These are phyloP conservation scores for Hirtodrosophila histrioides DNA, from an alignment of 2,888 invertebrate genomes.

Conservation along the genomic window DNA sequence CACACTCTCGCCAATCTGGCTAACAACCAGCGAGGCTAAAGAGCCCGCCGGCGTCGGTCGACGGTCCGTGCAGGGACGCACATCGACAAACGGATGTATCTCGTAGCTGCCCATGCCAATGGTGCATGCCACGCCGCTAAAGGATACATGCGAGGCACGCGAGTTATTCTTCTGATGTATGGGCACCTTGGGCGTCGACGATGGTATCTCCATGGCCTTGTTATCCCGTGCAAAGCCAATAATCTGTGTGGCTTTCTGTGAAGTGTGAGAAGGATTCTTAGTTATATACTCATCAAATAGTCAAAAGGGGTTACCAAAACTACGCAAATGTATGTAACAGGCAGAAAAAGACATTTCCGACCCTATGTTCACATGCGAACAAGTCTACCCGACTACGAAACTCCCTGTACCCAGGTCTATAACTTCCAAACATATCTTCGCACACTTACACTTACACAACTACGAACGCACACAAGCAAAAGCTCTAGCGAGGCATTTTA, in stretches of 20 bases:
- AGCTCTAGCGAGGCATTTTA: too few species aligned
- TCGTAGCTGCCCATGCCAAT: constrained; percentile 82
- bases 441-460: too few species aligned
- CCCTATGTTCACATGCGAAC: too few species aligned
- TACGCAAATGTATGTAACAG: too few species aligned
- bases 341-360: too few species aligned
- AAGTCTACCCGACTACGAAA: too few species aligned
- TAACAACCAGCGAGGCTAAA: constrained; percentile 77
- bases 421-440: too few species aligned
- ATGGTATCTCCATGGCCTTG: constrained; percentile 47
- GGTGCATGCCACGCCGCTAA: constrained; percentile 68
- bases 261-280: neutral
- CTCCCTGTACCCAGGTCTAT: too few species aligned
- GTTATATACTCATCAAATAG: too few species aligned
- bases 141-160: constrained; percentile 76
- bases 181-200: constrained; percentile 2
- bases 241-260: constrained; percentile 80
- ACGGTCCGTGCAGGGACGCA: constrained; percentile 71
- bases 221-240: constrained; percentile 66
- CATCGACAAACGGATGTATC: constrained; percentile 76
- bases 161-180: constrained; percentile 27
- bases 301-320: too few species aligned
- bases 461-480: too few species aligned
- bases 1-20: constrained; percentile 66
- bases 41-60: constrained; percentile 82